Conservation (phyloP, 2,888 invertebrate genomes). For the Apodemia zela region DNA sequence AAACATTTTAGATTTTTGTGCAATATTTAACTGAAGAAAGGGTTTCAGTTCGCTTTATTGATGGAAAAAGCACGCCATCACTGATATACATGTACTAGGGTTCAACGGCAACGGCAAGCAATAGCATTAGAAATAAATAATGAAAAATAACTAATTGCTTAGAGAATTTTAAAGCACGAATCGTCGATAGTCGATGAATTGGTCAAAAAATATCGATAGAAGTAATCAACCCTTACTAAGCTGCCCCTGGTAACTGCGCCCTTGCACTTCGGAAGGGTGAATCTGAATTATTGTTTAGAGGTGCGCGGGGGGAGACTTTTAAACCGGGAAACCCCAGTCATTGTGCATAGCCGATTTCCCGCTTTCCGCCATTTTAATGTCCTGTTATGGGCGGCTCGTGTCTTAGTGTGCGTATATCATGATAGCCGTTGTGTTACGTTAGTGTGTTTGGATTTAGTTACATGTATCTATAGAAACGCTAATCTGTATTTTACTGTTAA, state of each 20-base stretch:
- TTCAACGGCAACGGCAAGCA: too few species aligned
- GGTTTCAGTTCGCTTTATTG: too few species aligned
- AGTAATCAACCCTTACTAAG: constrained; percentile 42
- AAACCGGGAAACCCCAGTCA: constrained; percentile 78
- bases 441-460: too few species aligned
- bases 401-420: constrained; percentile 36
- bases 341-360: constrained; percentile 79
- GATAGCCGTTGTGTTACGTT: constrained; percentile 16
- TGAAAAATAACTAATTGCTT: not conserved
- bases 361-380: constrained; percentile 77
- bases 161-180: not conserved
- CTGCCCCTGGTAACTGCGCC: constrained; percentile 73
- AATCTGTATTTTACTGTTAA: too few species aligned
- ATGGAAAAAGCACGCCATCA: too few species aligned
- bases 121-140: too few species aligned
- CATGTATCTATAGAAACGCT: too few species aligned
- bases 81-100: too few species aligned
- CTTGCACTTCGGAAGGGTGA: constrained; percentile 80
- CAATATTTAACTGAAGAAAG: too few species aligned
- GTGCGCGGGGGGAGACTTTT: constrained; percentile 57
- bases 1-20: too few species aligned
- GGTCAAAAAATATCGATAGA: constrained; percentile 20
- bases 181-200: not conserved
- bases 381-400: constrained; percentile 39
- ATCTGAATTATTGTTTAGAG: constrained; percentile 79